These are phyloP conservation scores for Lasiurus borealis DNA, from an alignment of 2,113 vertebrate species.

Conservation along the genomic window DNA sequence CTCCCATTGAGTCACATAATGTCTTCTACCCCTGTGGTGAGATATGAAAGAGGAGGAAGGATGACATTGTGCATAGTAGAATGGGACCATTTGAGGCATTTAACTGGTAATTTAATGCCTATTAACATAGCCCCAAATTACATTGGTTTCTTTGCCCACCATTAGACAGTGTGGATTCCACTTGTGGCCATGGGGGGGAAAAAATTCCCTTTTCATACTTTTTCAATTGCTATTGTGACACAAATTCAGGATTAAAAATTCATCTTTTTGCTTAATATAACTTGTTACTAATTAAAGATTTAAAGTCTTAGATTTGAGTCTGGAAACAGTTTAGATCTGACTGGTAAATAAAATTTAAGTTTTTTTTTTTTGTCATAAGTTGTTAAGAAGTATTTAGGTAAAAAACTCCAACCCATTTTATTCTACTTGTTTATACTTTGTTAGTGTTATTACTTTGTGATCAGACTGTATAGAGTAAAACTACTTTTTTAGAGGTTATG, in stretches of 20 bases:
- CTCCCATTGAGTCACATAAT: not conserved
- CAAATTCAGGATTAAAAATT: constrained; percentile 20
- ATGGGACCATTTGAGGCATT: not conserved
- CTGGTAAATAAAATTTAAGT: constrained; percentile 27
- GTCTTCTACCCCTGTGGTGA: not conserved
- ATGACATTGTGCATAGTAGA: not conserved
- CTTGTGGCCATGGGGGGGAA: not conserved
- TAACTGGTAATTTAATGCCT: not conserved
- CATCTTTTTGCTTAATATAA: constrained; percentile 10
- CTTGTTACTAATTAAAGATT: constrained; percentile 28
- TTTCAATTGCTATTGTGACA: not conserved
- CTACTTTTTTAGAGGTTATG: not conserved
- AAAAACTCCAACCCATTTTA: not conserved
- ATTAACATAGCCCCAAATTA: not conserved
- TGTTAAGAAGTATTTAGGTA: not conserved
- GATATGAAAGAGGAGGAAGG: not conserved
- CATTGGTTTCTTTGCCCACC: not conserved
- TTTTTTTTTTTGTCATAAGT: not conserved
- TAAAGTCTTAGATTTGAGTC: not conserved
- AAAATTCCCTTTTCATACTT: not conserved
- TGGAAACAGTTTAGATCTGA: constrained; percentile 7
- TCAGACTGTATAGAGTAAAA: not conserved
- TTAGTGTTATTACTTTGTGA: constrained; percentile 11
- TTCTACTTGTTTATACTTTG: not conserved
- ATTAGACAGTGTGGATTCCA: not conserved